Conservation (phyloP, 2,797 vertebrate genomes). For the Acanthiza pusilla region DNA sequence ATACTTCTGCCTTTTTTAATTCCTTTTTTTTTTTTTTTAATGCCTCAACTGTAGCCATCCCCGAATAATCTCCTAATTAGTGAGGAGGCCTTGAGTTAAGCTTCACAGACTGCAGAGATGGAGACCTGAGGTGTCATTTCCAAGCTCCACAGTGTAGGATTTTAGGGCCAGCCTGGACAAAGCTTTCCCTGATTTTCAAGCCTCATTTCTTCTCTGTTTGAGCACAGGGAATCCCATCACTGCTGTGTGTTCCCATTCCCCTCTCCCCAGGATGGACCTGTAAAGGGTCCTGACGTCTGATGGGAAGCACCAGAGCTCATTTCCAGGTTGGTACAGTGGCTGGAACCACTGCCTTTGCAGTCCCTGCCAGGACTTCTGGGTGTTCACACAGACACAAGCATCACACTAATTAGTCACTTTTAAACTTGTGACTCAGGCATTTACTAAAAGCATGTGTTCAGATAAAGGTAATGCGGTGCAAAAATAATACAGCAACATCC, state of each 20-base stretch:
- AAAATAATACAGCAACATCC: background rate
- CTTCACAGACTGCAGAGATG: background rate
- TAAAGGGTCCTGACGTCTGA: background rate
- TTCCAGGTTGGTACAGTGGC: background rate
- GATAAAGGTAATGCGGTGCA: background rate
- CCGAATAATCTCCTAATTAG: constrained; percentile 12
- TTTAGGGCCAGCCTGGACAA: background rate
- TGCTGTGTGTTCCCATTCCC: background rate
- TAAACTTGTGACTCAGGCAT: background rate
- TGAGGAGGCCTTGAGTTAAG: background rate
- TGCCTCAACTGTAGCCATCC: background rate
- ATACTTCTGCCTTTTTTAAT: background rate
- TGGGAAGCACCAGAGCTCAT: background rate
- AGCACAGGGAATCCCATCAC: background rate
- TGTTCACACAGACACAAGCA: background rate
- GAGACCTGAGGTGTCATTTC: background rate
- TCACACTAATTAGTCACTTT: background rate
- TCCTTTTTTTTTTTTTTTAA: background rate
- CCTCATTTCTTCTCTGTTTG: background rate
- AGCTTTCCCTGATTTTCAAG: background rate
- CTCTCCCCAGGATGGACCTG: background rate
- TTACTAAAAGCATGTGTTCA: background rate
- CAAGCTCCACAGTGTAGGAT: background rate
- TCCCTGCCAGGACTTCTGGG: background rate
- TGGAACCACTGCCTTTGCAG: background rate